These are phyloP conservation scores for Miniopterus natalensis DNA, from an alignment of 2,113 vertebrate species.

Conservation along the genomic window DNA sequence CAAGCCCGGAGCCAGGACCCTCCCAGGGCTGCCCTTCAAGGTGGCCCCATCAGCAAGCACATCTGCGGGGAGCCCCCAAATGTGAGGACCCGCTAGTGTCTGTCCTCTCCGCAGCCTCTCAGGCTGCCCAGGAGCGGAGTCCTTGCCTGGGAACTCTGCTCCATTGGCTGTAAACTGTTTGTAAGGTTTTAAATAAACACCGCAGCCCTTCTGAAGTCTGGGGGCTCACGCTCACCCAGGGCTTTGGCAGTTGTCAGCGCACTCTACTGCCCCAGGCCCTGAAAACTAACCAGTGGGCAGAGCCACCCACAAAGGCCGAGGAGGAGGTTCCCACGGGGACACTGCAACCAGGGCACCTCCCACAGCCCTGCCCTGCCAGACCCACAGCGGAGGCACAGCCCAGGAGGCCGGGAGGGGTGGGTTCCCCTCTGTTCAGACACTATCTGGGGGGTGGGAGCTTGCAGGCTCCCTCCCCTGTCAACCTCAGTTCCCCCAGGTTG, in stretches of 20 bases:
- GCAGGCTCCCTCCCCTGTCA: fast-evolving
- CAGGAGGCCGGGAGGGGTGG: fast-evolving
- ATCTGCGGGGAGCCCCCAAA: fast-evolving
- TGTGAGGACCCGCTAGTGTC: not conserved
- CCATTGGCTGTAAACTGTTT: conserved; percentile 72
- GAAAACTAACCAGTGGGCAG: not conserved
- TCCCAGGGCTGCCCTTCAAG: fast-evolving
- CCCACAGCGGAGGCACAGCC: fast-evolving
- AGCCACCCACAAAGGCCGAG: conserved; percentile 61
- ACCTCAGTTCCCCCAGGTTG: not conserved
- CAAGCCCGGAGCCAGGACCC: not conserved
- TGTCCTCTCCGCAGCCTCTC: not conserved
- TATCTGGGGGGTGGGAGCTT: fast-evolving
- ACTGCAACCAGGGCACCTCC: not conserved
- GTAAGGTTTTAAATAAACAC: conserved; percentile 75
- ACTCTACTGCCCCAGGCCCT: not conserved
- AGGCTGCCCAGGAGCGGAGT: not conserved
- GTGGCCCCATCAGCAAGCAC: fast-evolving
- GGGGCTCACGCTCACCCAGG: not conserved
- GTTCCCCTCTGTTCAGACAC: not conserved
- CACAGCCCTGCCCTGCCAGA: fast-evolving
- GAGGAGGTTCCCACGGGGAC: fast-evolving
- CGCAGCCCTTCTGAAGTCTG: conserved; percentile 52
- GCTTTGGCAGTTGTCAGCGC: conserved; percentile 51
- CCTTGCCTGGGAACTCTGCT: conserved; percentile 12